Evolutionary conservation across 2,797 vertebrate species (phyloP).

Genomic region (Myotis findleyi): DNA sequence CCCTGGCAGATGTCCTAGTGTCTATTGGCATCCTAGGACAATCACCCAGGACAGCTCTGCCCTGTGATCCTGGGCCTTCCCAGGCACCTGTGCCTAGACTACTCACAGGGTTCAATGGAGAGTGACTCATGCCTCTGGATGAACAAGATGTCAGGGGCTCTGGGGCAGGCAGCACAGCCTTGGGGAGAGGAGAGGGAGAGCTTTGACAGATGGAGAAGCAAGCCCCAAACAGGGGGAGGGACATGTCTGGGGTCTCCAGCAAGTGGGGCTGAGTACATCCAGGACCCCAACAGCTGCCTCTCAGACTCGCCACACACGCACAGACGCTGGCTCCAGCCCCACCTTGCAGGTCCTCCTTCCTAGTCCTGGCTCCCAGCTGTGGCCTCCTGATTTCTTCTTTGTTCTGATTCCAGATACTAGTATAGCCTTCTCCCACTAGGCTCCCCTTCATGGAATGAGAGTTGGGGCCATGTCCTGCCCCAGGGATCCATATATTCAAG

Average conservation of each 20-base stretch:
- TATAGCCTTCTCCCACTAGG: background rate
- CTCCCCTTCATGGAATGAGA: background rate
- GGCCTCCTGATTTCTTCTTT: background rate
- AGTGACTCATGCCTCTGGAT: background rate
- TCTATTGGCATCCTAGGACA: background rate
- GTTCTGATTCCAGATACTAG: background rate
- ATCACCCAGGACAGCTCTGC: background rate
- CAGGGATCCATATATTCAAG: background rate
- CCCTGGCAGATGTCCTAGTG: background rate
- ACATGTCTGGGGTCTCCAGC: background rate
- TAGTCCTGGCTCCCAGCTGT: background rate
- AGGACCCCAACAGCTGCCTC: too few species aligned
- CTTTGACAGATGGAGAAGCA: background rate
- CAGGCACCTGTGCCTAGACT: background rate
- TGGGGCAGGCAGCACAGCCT: background rate
- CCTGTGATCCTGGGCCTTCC: background rate
- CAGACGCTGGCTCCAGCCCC: background rate
- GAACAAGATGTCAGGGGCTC: background rate
- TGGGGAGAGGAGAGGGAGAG: background rate
- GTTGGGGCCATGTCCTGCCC: background rate
- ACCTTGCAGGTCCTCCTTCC: background rate
- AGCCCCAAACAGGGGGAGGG: background rate
- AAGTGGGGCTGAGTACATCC: too few species aligned
- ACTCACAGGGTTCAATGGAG: background rate
- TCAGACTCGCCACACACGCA: background rate